Base-by-base conservation (phyloP, 2,888 invertebrate species). In the Heliconius aoede region DNA sequence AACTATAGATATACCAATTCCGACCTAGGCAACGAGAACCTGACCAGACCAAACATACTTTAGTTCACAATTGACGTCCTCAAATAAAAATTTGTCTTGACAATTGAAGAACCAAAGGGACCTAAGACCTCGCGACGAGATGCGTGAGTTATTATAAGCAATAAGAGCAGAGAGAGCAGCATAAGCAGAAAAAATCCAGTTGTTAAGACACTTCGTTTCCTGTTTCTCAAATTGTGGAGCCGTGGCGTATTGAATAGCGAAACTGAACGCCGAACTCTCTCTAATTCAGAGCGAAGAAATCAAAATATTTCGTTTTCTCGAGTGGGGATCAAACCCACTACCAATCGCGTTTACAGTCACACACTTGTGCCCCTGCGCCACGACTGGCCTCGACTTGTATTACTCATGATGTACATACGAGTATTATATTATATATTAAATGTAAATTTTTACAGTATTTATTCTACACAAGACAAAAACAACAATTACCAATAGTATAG, bases 61-160 rank as follows among this genome's bases (percentile, higher is more conserved):
- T 28, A 62, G 72, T 28, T 83, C 81, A 85, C 84, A 85, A 84
- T 83, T 81, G 84, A 85, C 83, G 82, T 77, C 80, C 79, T 76
- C 74, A 73, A 78, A 79, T 78, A 86, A 86, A 85, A 86, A 85
- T 82, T 83, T 30, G 83, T 78, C 82, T 72, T 73, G 78, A 77
- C 80, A 74, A 79, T 78, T 78, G 74, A 79, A 77, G 51, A 72
- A 76, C 76, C 68, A 74, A 76, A 80, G 78, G 75, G 61, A 82
- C 24, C 71, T 26, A 24, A 30, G 62, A 61, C 58, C 8, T 65
- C 65, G 24, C 68, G 68, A 36, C 72, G 46, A 74, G 76, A 76
- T 58, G 28, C 61, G 62, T 72, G 72, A 76, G 74, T 78, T 79
- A 77, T 18, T 79, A 71, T 79, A 65, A n/a, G n/a, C n/a, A n/a